Evolutionary conservation across 2,888 invertebrate species (phyloP), one percentile per base, ranked within the genome.

Genomic region (Brachypalpus laphriformis): DNA sequence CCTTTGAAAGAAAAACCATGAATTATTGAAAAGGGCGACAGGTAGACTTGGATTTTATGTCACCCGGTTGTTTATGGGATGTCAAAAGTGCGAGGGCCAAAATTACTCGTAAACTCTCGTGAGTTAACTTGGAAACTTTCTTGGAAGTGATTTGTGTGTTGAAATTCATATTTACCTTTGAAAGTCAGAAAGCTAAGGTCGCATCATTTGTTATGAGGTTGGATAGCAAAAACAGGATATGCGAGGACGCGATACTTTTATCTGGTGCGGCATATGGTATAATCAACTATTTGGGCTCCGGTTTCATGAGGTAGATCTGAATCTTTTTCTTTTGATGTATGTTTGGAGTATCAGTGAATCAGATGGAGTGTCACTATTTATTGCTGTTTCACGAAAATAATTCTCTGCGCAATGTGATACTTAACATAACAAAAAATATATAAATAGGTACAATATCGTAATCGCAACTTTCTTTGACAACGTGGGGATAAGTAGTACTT

Each of bases 11-110:
- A 2, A 20, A 54, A 54, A 45, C 45, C 65, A 54, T 81, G 81
- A 71, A 85, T 75, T 76, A 85, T 85, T 85, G 71, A 71, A 70
- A 75, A 57, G 59, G 31, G 31, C 42, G 59, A 80, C 75, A 81
- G 59, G 81, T 51, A 65, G 65, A 66, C 57, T 71, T 81, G 81
- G 75, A 59, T 71, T 81, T 65, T 54, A 61, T 81, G 81, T 71
- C 81, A 66, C 16, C 45, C 31, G 22, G 68, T 83, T 74, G 56
- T 83, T 83, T 83, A 80, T 78, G 77, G 56, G 56, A 63, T 83
- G 68, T 57, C 34, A 78, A 68, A 22, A 34, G 54, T 57, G 20
- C 8, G 18, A 6, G 56, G 56, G 6, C 22, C 11, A n/a, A 54
- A n/a, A 51, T 54, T 37, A 61, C 81, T 59, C 59, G n/a, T 37